Evolutionary conservation across 1,140 invertebrate species (phyloP), one percentile per base, ranked within the genome.

Genomic region (Cyphomyrmex costatus): DNA sequence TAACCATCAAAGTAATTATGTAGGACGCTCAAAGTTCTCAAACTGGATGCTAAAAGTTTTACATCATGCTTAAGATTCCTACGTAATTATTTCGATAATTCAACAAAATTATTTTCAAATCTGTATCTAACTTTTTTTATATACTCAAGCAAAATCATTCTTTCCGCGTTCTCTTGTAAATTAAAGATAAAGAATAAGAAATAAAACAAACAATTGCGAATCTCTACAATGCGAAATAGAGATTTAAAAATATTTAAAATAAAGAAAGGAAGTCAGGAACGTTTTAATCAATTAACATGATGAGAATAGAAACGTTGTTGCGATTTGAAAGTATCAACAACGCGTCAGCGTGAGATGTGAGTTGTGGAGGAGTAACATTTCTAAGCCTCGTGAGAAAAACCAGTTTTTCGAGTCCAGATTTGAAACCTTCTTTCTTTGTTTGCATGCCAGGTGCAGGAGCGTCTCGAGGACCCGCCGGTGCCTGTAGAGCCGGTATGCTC

Each of bases 361-460:
- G 42, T 74, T 61, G n/a, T 24, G n/a, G 1, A 61, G n/a, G 53
- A 30, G 49, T 49, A 24, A 46, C 36, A 46, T 21, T 24, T 68
- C 21, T 78, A 78, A 80, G 8, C 1, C 6, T 10, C 63, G 33
- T 49, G 56, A 70, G 58, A 86, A 80, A 82, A 86, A 82, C 77
- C 77, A 70, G 85, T 86, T 86, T 82, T 86, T 68, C 16, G 42
- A 27, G 61, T 63, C 30, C 24, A 19, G 65, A 68, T 56, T 27
- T 49, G 21, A 61, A 56, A 61, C 51, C 24, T 56, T 33, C n/a
- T 24, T 12, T 49, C 65, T 68, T 24, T 68, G 21, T 68, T 42
- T 80, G 77, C n/a, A 58, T 89, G 90, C 5, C 85, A 94, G 94
- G 92, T 94, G 7, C 94, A 95, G 66, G 94, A 95, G 78, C 94